A percentile compares a stretch with the other conserved stretches of the same genome.
Evolutionary conservation across 2,797 vertebrate species (phyloP).

Genomic region (Acestrorhynchus altus): DNA sequence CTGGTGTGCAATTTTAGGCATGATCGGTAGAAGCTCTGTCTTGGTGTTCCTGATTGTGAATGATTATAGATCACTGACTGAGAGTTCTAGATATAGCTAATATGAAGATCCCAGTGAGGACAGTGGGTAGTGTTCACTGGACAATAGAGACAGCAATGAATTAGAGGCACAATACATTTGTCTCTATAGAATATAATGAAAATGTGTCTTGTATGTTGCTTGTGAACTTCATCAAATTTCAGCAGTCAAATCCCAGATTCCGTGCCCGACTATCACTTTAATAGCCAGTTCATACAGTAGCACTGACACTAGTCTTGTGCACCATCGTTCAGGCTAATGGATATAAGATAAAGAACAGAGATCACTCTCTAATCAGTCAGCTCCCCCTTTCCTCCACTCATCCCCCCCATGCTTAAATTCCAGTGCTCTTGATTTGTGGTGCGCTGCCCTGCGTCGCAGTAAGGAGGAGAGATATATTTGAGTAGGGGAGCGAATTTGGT

Average conservation of each 20-base stretch:
- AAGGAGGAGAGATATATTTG: conserved; percentile 24
- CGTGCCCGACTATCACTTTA: background rate
- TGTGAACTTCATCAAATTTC: too few relatives aligned
- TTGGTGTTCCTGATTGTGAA: conserved; percentile 6
- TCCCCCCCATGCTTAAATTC: conserved; percentile 1
- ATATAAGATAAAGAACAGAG: conserved; percentile 28
- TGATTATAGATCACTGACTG: conserved; percentile 27
- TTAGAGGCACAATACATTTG: too few relatives aligned
- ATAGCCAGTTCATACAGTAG: background rate
- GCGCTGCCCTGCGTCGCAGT: background rate
- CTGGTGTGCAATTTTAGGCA: background rate
- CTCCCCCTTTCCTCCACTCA: background rate
- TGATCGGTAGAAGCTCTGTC: background rate
- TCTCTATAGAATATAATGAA: too few relatives aligned
- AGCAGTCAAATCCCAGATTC: too few relatives aligned
- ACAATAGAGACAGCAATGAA: too few relatives aligned
- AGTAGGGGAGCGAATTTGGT: background rate
- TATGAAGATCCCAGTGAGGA: too few relatives aligned
- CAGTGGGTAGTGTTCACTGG: too few relatives aligned
- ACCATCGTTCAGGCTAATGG: conserved; percentile 20
- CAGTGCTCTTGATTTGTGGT: conserved; percentile 36
- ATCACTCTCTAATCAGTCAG: conserved; percentile 27
- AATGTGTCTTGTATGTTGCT: too few relatives aligned
- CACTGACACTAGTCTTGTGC: background rate
- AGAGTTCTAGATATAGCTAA: too few relatives aligned